phyloP scores from a whole-genome alignment of 2,888 invertebrate species.

The Aspidapion aeneum region DNA sequence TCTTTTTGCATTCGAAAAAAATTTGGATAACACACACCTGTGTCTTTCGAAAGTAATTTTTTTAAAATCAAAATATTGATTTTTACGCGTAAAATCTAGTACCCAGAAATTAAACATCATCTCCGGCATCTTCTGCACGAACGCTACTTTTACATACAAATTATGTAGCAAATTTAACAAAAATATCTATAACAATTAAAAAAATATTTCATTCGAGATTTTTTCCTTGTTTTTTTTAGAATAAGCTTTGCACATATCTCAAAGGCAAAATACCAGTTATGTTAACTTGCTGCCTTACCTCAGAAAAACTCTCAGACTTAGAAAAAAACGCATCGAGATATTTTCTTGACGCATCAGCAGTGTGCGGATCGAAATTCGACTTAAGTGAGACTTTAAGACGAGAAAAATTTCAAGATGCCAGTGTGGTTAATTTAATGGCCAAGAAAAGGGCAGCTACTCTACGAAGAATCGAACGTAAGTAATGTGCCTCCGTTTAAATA shows the following conservation, averaged over 20 bases:
- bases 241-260: slow-evolving; percentile 39
- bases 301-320: slow-evolving; percentile 37
- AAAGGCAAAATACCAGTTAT: slow-evolving; percentile 40
- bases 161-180: too few relatives aligned
- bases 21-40: too few relatives aligned
- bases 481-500: too few relatives aligned
- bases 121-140: too few relatives aligned
- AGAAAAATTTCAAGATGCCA: slow-evolving; percentile 32
- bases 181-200: too few relatives aligned
- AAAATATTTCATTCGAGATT: too few relatives aligned
- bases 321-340: slow-evolving; percentile 40
- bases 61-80: too few relatives aligned
- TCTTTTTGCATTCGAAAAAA: too few relatives aligned
- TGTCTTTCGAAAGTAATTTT: too few relatives aligned
- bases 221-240: slow-evolving; percentile 39
- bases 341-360: slow-evolving; percentile 40
- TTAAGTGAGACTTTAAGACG: slow-evolving; percentile 33
- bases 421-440: slow-evolving; percentile 38
- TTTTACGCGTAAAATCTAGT: too few relatives aligned
- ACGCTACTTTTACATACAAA: too few relatives aligned
- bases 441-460: slow-evolving; percentile 41
- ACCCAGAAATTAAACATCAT: too few relatives aligned
- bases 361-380: slow-evolving; percentile 40
- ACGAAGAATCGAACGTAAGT: slow-evolving; percentile 43
- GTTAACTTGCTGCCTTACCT: slow-evolving; percentile 43